phyloP scores from a whole-genome alignment of 2,797 vertebrate genomes.

The Neopelma chrysocephalum region DNA sequence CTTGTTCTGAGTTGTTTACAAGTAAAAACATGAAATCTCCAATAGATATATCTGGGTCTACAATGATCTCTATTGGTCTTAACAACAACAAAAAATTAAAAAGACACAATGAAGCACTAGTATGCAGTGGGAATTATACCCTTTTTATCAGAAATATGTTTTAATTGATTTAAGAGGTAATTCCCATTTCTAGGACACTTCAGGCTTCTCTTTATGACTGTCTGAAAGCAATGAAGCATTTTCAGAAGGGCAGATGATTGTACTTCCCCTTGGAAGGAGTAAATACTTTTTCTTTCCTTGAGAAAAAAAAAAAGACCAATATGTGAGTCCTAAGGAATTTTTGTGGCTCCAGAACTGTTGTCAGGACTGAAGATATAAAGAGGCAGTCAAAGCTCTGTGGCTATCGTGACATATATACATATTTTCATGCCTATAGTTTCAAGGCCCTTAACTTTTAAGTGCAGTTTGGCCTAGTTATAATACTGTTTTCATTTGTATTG shows the following conservation, averaged over 20 bases:
- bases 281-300: not conserved
- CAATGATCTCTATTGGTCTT: not conserved
- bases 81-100: not conserved
- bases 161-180: not conserved
- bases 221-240: not conserved
- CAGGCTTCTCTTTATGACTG: not conserved
- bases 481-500: not conserved
- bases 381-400: not conserved
- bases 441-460: not conserved
- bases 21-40: not conserved
- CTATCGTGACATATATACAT: not conserved
- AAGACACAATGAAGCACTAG: not conserved
- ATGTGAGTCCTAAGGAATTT: not conserved
- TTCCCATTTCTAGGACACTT: not conserved
- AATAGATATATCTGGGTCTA: not conserved
- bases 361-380: not conserved
- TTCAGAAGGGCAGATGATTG: not conserved
- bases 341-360: not conserved
- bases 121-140: not conserved
- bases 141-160: not conserved
- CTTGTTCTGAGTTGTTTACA: not conserved
- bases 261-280: not conserved
- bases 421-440: not conserved
- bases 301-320: not conserved
- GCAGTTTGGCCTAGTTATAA: not conserved